Base-by-base conservation (phyloP, 2,888 invertebrate genomes). In the Himalopsyche japonica region DNA sequence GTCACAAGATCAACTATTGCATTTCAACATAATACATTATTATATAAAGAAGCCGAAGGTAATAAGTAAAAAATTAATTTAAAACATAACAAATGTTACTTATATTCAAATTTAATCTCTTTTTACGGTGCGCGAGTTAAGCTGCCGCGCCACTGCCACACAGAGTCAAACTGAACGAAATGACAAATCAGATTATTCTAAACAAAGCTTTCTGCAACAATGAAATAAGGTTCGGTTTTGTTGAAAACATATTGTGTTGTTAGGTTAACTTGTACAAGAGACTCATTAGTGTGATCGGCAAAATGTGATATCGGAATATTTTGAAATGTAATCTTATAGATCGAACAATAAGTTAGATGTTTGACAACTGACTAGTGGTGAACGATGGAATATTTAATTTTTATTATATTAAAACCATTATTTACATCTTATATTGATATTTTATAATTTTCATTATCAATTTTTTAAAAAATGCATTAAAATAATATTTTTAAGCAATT, bases 41-140 rank as follows among this genome's bases (percentile, higher is more conserved):
- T 37, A 37, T 37, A 80, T 78, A 83, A 85, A 81, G 83, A 81
- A 85, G 82, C 83, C 83, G 81, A 85, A 80, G 77, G 34, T 49
- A 81, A 84, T 86, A 84, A 86, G 80, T 82, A 86, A 84, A 85
- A 37, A 86, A 85, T 84, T 84, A 84, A 86, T 86, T 84, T 84
- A 82, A 83, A 85, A 85, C 82, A 84, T 85, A 82, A 85, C 86
- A 81, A 86, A 86, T 86, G 86, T 82, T 84, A 86, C 86, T 84
- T 84, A 80, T 86, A 84, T 86, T 86, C 48, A 84, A 86, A 86
- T 86, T 86, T 79, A 84, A 84, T 84, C 85, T 85, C 83, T 81
- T 83, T 85, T 85, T 83, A 84, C 85, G 57, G 79, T 27, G 34
- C 24, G 70, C 81, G 76, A 80, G 43, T 57, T 76, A 81, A 84